Percentiles rank a stretch among this genome's conserved stretches.
phyloP scores from a whole-genome alignment of 2,113 vertebrate species.

The Tetrax tetrax region DNA sequence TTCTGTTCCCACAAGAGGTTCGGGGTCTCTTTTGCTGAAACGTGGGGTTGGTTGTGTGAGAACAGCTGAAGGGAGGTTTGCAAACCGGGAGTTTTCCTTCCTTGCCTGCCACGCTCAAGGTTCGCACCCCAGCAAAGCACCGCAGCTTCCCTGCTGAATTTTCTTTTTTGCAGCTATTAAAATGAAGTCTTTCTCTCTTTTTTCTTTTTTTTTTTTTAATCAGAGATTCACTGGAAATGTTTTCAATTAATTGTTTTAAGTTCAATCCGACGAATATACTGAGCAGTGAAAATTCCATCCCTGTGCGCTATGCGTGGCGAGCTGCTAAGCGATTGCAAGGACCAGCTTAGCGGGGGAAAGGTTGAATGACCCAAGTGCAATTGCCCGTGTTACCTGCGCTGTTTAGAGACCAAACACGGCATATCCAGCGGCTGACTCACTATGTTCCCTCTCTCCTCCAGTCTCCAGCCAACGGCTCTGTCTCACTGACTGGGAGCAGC shows the following conservation, averaged over 20 bases:
- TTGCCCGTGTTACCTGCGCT: background rate
- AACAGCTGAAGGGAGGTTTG: background rate
- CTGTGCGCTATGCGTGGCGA: accelerated
- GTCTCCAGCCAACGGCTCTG: background rate
- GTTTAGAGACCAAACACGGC: slow-evolving; percentile 23
- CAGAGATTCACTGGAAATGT: background rate
- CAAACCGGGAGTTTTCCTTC: background rate
- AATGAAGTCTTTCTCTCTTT: background rate
- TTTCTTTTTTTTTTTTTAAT: background rate
- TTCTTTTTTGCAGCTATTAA: background rate
- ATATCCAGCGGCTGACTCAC: background rate
- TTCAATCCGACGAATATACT: accelerated
- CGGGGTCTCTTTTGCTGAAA: accelerated
- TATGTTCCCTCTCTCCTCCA: background rate
- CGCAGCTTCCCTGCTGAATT: background rate
- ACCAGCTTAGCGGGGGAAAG: background rate
- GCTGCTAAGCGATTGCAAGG: background rate
- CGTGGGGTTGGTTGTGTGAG: background rate
- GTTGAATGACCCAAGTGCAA: background rate
- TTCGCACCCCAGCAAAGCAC: background rate
- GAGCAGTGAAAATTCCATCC: background rate
- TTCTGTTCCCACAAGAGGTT: background rate
- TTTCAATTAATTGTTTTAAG: background rate
- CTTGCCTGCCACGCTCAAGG: background rate
- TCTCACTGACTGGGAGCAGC: background rate